Evolutionary conservation across 1,140 invertebrate genomes (phyloP).

Genomic region (Musca vetustissima): DNA sequence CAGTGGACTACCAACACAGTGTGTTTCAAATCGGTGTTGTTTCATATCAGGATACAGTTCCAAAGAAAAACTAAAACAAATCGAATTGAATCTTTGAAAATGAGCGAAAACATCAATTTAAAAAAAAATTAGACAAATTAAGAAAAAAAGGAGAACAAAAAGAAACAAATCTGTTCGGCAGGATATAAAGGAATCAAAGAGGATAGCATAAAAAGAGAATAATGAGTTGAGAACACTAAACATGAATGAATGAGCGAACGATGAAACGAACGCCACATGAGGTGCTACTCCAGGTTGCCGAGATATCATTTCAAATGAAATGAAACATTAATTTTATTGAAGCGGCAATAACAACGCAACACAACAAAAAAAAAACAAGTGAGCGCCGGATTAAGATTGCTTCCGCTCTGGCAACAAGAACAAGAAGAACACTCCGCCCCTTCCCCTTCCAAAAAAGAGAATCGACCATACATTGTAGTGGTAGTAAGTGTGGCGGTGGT

Average conservation of each 20-base stretch:
- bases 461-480: conserved; percentile 8
- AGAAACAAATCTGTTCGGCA: not conserved
- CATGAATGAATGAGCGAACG: not conserved
- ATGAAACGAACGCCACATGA: conserved; percentile 13
- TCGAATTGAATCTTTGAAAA: no score
- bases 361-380: not conserved
- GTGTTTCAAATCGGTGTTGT: no score
- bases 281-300: not conserved
- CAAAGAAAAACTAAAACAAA: not conserved
- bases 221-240: no score
- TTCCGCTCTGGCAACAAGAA: no score
- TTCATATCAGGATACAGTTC: no score
- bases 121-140: not conserved
- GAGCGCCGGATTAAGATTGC: conserved; percentile 16
- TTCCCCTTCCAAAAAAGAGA: no score
- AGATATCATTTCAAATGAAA: not conserved
- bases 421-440: no score
- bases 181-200: conserved; percentile 1
- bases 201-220: no score
- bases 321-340: conserved; percentile 22
- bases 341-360: not conserved
- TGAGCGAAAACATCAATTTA: not conserved
- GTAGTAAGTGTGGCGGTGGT: not conserved
- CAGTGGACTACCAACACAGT: no score
- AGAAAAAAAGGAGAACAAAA: not conserved